Percentiles rank a stretch among this genome's conserved stretches.
Conservation (phyloP, 1,140 invertebrate genomes). For the Meloidogyne chitwoodi region DNA sequence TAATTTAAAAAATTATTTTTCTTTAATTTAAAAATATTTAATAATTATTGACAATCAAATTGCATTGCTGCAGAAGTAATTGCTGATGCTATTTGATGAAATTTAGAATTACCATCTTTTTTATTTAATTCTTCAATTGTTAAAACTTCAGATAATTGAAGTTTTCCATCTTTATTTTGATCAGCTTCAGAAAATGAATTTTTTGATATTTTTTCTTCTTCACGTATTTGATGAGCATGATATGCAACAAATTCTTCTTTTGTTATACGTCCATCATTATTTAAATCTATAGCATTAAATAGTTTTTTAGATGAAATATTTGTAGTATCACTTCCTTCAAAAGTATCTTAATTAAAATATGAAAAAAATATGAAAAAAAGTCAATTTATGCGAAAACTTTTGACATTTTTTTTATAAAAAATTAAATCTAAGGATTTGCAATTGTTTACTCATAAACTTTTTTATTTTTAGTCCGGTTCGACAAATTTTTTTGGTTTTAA, state of each 20-base stretch:
- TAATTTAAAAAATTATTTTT: too few species aligned
- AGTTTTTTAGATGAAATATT: background rate
- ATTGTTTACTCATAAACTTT: too few species aligned
- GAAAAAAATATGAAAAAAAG: too few species aligned
- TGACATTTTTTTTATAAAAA: too few species aligned
- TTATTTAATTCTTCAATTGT: background rate
- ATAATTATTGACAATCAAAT: background rate
- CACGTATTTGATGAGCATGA: background rate
- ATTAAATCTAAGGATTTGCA: too few species aligned
- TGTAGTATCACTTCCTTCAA: background rate
- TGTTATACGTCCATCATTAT: background rate
- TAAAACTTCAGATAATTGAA: background rate
- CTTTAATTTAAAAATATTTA: too few species aligned
- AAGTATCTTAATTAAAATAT: background rate
- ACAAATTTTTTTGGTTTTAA: too few species aligned
- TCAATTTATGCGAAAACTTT: too few species aligned
- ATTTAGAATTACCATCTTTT: background rate
- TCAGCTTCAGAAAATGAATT: background rate
- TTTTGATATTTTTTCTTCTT: background rate
- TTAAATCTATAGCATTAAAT: background rate
- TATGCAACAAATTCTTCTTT: background rate
- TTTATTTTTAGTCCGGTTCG: too few species aligned
- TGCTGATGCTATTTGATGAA: background rate
- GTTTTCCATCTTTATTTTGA: background rate
- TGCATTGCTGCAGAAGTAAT: background rate